These are phyloP conservation scores for Baryphthengus martii DNA, from an alignment of 2,113 vertebrate species.

Conservation along the genomic window DNA sequence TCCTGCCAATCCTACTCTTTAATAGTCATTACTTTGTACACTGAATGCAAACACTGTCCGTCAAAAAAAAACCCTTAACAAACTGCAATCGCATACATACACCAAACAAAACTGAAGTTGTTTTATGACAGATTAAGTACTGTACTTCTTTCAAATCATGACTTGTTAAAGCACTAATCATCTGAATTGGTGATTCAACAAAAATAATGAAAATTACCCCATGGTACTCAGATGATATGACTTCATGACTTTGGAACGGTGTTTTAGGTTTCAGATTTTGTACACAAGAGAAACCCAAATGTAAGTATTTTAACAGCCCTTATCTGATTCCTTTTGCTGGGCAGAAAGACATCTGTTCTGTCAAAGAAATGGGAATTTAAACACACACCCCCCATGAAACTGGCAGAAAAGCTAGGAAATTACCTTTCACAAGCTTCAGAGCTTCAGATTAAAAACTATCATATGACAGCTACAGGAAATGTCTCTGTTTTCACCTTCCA, in stretches of 20 bases:
- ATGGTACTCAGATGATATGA: not conserved
- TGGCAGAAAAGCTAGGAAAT: not conserved
- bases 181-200: not conserved
- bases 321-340: not conserved
- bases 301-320: not conserved
- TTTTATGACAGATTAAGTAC: not conserved
- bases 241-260: not conserved
- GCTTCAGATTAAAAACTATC: conserved; percentile 1
- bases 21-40: not conserved
- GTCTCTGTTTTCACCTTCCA: not conserved
- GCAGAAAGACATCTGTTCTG: not conserved
- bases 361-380: not conserved
- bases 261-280: not conserved
- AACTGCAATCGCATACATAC: not conserved
- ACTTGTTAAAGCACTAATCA: not conserved
- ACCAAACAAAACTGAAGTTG: not conserved
- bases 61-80: not conserved
- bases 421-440: not conserved
- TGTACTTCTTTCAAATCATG: not conserved
- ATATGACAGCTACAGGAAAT: not conserved
- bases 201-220: not conserved
- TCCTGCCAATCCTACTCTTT: not conserved
- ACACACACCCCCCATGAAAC: not conserved
- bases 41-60: not conserved
- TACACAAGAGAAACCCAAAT: not conserved